Evolutionary conservation across 2,797 vertebrate species (phyloP), one percentile per base, ranked within the genome.

Genomic region (Myripristis jacobus): DNA sequence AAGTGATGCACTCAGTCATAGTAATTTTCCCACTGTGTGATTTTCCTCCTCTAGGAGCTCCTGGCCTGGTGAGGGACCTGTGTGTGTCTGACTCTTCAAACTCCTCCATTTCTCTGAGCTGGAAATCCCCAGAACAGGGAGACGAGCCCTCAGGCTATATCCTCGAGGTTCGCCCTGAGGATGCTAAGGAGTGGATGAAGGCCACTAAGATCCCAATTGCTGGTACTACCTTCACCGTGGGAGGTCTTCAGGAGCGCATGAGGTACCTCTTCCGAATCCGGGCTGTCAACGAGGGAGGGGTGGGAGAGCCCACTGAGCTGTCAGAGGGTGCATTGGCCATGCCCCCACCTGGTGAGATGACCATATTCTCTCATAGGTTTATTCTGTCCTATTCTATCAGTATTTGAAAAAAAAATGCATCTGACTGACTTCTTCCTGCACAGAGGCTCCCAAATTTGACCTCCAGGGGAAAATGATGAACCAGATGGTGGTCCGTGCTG

Each of bases 161-260:
- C 68, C 78, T 93, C 31, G 90, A 95, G 66, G 66, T 91, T 54
- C 57, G 75, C 46, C 57, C 84, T 6, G 83, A 93, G 38, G 80
- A 91, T 46, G 85, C 68, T 25, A 91, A 92, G 72, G 89, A 93
- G 61, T 91, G 89, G 91, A 90, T 52, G 43, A 94, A 94, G 83
- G 86, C 81, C 64, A 87, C 84, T 21, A 92, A 93, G 79, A 89
- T 92, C 2, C 85, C 90, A 50, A 50, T 93, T 22, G 87, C 84
- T 0, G 87, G 79, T 66, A 91, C 88, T 1, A 73, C 74, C 73
- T 93, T 89, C 70, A 91, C 66, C 0, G 85, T 88, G 36, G 82
- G 83, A 54, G 87, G 90, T 19, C 90, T 95, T 70, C 87, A 92
- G 0, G 83, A 96, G 61, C 79, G 69, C 77, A 88, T 83, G 60